Evolutionary conservation across 2,113 vertebrate genomes (phyloP), one percentile per base, ranked within the genome.

Genomic region (Martes martes): DNA sequence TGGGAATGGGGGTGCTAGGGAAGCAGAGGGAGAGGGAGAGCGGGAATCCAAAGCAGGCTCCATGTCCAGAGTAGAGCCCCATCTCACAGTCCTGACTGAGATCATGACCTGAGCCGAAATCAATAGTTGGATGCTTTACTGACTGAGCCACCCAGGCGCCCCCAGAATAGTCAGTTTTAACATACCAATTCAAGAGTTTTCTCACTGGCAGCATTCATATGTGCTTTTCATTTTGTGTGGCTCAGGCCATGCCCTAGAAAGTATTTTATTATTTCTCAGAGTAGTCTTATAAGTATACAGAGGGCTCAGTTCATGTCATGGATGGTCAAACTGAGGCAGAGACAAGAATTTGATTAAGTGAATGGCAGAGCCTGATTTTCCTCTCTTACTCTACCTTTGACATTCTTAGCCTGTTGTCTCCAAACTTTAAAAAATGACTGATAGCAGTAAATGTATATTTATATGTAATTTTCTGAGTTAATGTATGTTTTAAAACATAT

Each of bases 321-420:
- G 76, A 61, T 95, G 61, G 45, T 86, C 50, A 97, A 96, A 95
- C 88, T 97, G 95, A 97, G 93, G 91, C 79, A 81, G 65, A 84
- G 31, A 85, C n/a, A 90, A 93, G 26, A 96, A 94, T 85, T 81
- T 23, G 33, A 89, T 23, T 63, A 87, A 83, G 5, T 89, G 93
- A 63, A 50, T 86, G 86, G 26, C 65, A 94, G 52, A 78, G 59
- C 47, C 55, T 69, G 16, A 47, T 87, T 96, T 93, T 83, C 65
- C 47, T 93, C 57, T 96, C 19, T 83, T 55, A 86, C 57, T 85
- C 50, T 93, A 65, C 69, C 63, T 80, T 92, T 16, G 6, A n/a
- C 67, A 23, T 45, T 89, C 69, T 95, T 97, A 79, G 76, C 74
- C 74, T 67, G 3, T 94, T 67, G 57, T 96, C 91, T 81, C 52